phyloP scores from a whole-genome alignment of 2,113 vertebrate genomes.

The Caloenas nicobarica region DNA sequence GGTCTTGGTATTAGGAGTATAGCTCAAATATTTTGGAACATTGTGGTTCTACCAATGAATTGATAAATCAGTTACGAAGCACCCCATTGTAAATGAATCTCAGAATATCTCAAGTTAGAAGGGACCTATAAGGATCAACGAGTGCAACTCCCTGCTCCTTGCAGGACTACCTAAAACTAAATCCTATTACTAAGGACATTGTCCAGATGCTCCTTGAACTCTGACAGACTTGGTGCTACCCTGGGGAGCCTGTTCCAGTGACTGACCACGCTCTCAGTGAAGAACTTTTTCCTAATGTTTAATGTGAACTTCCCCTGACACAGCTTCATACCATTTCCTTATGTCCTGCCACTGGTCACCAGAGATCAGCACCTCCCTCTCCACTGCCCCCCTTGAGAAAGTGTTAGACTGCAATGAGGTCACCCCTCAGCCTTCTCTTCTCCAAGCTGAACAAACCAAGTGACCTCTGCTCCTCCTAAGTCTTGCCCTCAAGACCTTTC shows the following conservation, averaged over 20 bases:
- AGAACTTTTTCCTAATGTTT: not conserved
- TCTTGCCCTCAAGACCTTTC: not conserved
- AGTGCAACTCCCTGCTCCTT: not conserved
- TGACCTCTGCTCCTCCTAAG: not conserved
- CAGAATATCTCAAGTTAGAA: not conserved
- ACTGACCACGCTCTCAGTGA: accelerated
- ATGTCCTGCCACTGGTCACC: too few relatives aligned
- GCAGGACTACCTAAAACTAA: not conserved
- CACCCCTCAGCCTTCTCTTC: not conserved
- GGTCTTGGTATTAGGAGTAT: not conserved
- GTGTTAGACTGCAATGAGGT: not conserved
- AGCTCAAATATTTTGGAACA: not conserved
- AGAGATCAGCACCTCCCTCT: not conserved
- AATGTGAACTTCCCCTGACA: not conserved
- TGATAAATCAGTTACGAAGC: not conserved
- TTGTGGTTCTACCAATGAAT: not conserved
- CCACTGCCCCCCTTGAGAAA: not conserved
- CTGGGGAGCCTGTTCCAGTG: not conserved
- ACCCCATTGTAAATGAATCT: not conserved
- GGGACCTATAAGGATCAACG: accelerated
- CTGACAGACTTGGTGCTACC: too few relatives aligned
- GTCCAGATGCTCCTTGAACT: not conserved
- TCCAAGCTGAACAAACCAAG: not conserved
- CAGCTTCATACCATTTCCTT: not conserved
- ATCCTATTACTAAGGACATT: not conserved